Evolutionary conservation across 2,113 vertebrate species (phyloP), one percentile per base, ranked within the genome.

Genomic region (Pseudopodoces humilis): DNA sequence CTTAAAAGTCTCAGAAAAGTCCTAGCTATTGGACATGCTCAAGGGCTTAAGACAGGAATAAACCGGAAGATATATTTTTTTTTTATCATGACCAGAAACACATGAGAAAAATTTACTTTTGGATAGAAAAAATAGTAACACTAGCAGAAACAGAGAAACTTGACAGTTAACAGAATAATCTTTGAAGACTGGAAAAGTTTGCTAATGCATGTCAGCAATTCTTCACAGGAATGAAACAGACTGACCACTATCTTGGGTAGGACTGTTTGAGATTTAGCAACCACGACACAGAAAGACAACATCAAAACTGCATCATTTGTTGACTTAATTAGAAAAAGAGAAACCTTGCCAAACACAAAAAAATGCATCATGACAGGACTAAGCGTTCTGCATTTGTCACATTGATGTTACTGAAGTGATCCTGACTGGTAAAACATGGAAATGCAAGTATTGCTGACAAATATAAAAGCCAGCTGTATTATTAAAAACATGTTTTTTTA

Each of bases 391-490:
- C 33, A n/a, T 94, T 91, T 77, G 52, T 92, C 87, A 85, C 25
- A 2, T 46, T 46, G 70, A 62, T 62, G 47, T 95, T 69, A 79
- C 41, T 85, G 52, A 85, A 77, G 5, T 15, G n/a, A 62, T 94
- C 77, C 43, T 89, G 70, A 89, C 43, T 65, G 37, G 11, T 93
- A 62, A 79, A 79, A 72, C 50, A 91, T n/a, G 23, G 81, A 95
- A 96, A 86, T 43, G 35, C 22, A 82, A 78, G 82, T 44, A 60
- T 37, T 91, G 77, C 39, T 91, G 50, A 93, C 80, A 91, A 94
- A 93, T n/a, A 56, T 78, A 91, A 86, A 92, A 86, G 35, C 46
- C 72, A 87, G 80, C 21, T 78, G 15, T 52, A 92, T 94, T 94
- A 94, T 80, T 81, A 84, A 94, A 94, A 88, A 28, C 71, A 71